Evolutionary conservation across 1,140 invertebrate genomes (phyloP).

Genomic region (Pseudobourletiella spinata): DNA sequence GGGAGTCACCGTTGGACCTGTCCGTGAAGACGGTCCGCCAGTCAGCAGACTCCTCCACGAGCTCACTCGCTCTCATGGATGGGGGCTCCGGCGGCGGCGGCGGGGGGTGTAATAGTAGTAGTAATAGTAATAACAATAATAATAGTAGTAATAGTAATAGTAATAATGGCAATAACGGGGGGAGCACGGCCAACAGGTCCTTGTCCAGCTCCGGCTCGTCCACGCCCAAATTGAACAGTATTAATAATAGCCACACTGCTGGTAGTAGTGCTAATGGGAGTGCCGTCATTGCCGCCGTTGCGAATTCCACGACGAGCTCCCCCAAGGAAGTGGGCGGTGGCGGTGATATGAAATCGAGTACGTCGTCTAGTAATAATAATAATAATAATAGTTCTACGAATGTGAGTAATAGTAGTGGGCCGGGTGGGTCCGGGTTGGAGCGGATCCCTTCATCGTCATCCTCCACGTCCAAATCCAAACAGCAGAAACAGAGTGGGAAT

Average conservation of each 20-base stretch:
- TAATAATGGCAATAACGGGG: conserved; percentile 8
- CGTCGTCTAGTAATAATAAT: neutral
- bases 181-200: conserved; percentile 2
- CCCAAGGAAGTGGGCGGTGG: neutral
- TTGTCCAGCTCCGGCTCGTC: conserved; percentile 22
- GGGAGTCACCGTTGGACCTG: conserved; percentile 68
- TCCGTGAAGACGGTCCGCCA: conserved; percentile 77
- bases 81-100: neutral
- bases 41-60: conserved; percentile 66
- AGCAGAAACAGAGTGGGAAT: no score
- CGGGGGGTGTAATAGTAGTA: conserved; percentile 1
- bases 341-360: neutral
- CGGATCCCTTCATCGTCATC: no score
- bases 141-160: neutral
- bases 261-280: conserved; percentile 10
- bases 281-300: conserved; percentile 31
- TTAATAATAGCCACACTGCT: conserved; percentile 1
- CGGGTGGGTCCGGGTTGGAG: no score
- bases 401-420: neutral
- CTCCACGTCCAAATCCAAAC: no score
- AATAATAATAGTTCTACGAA: neutral
- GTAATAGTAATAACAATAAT: conserved; percentile 5
- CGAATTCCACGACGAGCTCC: conserved; percentile 24
- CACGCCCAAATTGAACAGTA: conserved; percentile 16
- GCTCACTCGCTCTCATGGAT: conserved; percentile 3